Evolutionary conservation across 1,140 invertebrate genomes (phyloP), one percentile per base, ranked within the genome.

Genomic region (Drosophila sp.): DNA sequence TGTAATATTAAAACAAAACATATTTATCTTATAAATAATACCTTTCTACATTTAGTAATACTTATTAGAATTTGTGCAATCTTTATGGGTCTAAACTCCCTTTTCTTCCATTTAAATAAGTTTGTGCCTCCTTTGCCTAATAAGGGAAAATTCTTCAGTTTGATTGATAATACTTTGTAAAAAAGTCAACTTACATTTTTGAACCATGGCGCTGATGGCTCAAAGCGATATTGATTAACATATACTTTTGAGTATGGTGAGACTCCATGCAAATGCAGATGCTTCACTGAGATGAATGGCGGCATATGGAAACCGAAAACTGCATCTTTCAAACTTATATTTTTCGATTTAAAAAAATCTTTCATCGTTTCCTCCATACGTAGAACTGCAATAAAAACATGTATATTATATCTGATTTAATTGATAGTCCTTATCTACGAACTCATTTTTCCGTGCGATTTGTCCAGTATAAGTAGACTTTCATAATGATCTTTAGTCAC

Each of bases 291-390:
- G 51, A 96, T 95, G 91, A 98, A 98, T 0, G 97, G 97, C 18
- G 97, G 97, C 95, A 96, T 96, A 89, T 98, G 97, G 91, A 98
- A 98, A 0, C 97, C 97, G 48, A 96, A 94, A 40, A 96, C 94
- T 4, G 93, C 93, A 79, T 95, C 94, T 2, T 92, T 89, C 2
- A 93, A 53, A 58, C 94, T 89, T n/a, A 94, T 91, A 32, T 91
- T 92, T 65, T 94, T 92, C 27, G 59, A 51, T 13, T 7, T 40
- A 2, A 81, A 64, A n/a, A 84, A 79, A 1, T 50, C 25, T 9
- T 59, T 61, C 0, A 87, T 9, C 3, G 40, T 46, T 21, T 70
- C 57, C 14, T 89, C 75, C 72, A 87, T 76, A 3, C 18, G 53
- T 0, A 21, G 0, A 8, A 56, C 53, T 56, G 21, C 4, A 41